Evolutionary conservation across 2,888 invertebrate genomes (phyloP), one percentile per base, ranked within the genome.

Genomic region (Euplagia quadripunctaria): DNA sequence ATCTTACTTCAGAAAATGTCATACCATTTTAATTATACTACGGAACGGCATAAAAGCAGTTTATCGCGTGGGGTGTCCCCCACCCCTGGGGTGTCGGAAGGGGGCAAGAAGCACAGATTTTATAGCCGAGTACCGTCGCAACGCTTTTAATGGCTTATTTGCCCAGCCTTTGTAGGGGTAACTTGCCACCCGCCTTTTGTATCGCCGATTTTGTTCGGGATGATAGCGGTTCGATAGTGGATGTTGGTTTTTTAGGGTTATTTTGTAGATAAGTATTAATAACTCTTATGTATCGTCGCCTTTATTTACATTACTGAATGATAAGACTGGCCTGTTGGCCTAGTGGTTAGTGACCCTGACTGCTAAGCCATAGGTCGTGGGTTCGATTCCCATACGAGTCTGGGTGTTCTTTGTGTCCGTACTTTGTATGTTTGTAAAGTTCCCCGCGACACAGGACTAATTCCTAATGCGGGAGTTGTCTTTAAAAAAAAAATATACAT

Each of bases 141-240:
- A 92, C 92, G 94, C 93, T 94, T 94, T 94, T 95, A 95, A 96
- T 95, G 94, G 95, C 95, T 95, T 95, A 95, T 95, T 95, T 95
- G 93, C 93, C 91, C 90, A 91, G 94, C 94, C 93, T 92, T 93
- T 92, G 92, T 89, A 89, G 92, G 91, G 89, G 90, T 89, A 89
- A 89, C 81, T 87, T 85, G 75, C 88, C 88, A 79, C 90, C 90
- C 89, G 72, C 76, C 88, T 87, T 91, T 92, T 93, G 92, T 93
- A 92, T 94, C 89, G 92, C 89, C 91, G 88, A 94, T 94, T 95
- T 95, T 93, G 93, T 94, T 94, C 88, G 82, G 89, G 90, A 91
- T 92, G 91, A 92, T 92, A 93, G 90, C 87, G 87, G 85, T 82
- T 79, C 81, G 88, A 88, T 88, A 89, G 81, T 83, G 51, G 72